Percentiles rank a stretch among this genome's conserved stretches.
phyloP scores from a whole-genome alignment of 2,113 vertebrate genomes.

The Macrotis lagotis region DNA sequence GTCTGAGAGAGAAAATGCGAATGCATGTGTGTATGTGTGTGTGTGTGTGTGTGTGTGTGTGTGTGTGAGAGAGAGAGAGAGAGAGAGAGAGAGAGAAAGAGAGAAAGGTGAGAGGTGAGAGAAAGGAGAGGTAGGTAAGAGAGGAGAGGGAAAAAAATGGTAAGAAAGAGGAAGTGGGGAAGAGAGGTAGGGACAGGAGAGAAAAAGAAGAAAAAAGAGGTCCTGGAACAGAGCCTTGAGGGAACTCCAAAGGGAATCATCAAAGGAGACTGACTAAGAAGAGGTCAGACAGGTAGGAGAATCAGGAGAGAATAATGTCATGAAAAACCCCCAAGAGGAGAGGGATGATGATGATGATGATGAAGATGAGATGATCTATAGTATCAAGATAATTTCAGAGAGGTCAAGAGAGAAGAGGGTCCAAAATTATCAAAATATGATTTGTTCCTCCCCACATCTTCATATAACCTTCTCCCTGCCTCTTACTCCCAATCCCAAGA shows the following conservation, averaged over 20 bases:
- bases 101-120: not conserved
- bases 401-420: not conserved
- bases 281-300: not conserved
- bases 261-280: not conserved
- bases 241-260: not conserved
- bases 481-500: not conserved
- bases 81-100: too few relatives aligned
- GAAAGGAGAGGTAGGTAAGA: not conserved
- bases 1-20: not conserved
- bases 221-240: not conserved
- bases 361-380: not conserved
- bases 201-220: not conserved
- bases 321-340: not conserved
- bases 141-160: too few relatives aligned
- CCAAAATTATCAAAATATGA: not conserved
- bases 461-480: not conserved
- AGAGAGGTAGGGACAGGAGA: not conserved
- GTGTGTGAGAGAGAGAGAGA: fast-evolving
- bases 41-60: too few relatives aligned
- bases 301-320: not conserved
- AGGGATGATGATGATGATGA: not conserved
- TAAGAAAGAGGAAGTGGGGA: too few relatives aligned
- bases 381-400: not conserved
- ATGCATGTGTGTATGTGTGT: not conserved
- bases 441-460: not conserved